Evolutionary conservation across 2,888 invertebrate genomes (phyloP).

Genomic region (Bombyx huttoni): DNA sequence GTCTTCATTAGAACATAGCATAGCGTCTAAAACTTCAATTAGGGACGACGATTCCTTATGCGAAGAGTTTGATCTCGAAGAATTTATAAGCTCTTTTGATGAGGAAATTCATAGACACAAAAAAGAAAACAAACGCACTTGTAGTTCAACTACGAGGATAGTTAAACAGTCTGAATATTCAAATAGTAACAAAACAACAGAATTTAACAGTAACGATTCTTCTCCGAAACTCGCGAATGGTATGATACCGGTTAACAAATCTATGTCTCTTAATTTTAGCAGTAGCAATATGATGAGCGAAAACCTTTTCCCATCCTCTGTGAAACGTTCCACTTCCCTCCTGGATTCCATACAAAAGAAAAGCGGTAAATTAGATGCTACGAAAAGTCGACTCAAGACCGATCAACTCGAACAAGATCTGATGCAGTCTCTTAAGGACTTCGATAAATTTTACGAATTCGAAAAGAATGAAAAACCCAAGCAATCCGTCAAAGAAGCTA

Average conservation of each 20-base stretch:
- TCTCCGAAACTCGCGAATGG: slow-evolving; percentile 48
- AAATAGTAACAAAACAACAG: slow-evolving; percentile 41
- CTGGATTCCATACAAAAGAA: slow-evolving; percentile 68
- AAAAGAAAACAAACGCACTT: slow-evolving; percentile 52
- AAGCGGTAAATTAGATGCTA: slow-evolving; percentile 37
- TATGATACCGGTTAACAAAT: slow-evolving; percentile 61
- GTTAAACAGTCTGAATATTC: slow-evolving; percentile 45
- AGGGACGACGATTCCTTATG: slow-evolving; percentile 69
- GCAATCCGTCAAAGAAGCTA: slow-evolving; percentile 31
- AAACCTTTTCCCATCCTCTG: slow-evolving; percentile 60
- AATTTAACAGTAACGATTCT: slow-evolving; percentile 42
- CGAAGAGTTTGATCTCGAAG: slow-evolving; percentile 76
- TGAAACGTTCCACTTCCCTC: slow-evolving; percentile 72
- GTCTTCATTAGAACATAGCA: slow-evolving; percentile 62
- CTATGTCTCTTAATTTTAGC: slow-evolving; percentile 72
- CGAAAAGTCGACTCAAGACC: slow-evolving; percentile 54
- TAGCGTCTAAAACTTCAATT: slow-evolving; percentile 55
- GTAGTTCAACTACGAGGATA: slow-evolving; percentile 63
- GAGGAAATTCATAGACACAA: slow-evolving; percentile 70
- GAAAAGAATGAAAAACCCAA: slow-evolving; percentile 38
- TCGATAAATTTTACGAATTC: slow-evolving; percentile 59
- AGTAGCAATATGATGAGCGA: slow-evolving; percentile 61
- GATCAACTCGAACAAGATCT: slow-evolving; percentile 62
- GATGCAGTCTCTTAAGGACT: slow-evolving; percentile 65
- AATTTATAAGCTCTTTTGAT: slow-evolving; percentile 78